Evolutionary conservation across 2,888 invertebrate genomes (phyloP).

Genomic region (Ptilodon capucinus): DNA sequence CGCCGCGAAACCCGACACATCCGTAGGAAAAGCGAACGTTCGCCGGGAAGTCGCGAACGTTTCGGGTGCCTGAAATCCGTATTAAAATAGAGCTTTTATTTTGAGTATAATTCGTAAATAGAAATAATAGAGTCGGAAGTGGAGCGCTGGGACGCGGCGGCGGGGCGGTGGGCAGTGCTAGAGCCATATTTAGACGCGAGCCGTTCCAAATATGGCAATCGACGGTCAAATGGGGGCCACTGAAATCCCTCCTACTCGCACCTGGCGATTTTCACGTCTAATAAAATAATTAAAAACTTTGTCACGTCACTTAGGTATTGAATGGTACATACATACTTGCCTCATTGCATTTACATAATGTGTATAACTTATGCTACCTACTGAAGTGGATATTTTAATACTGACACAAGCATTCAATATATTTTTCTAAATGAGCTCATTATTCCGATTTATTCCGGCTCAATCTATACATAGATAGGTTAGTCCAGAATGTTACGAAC

Average conservation of each 20-base stretch:
- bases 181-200: slow-evolving; percentile 92
- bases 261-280: slow-evolving; percentile 80
- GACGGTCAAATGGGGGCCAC: slow-evolving; percentile 90
- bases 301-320: slow-evolving; percentile 68
- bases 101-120: slow-evolving; percentile 82
- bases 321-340: slow-evolving; percentile 32
- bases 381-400: no score
- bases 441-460: no score
- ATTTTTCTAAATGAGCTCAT: no score
- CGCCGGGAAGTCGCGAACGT: slow-evolving; percentile 74
- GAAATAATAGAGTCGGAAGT: slow-evolving; percentile 82
- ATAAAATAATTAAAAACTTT: slow-evolving; percentile 81
- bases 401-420: no score
- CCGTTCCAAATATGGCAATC: slow-evolving; percentile 91
- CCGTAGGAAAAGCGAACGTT: slow-evolving; percentile 67
- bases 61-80: slow-evolving; percentile 78
- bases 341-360: slow-evolving; percentile 26
- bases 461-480: no score
- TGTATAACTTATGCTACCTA: no score
- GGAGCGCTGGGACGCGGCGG: slow-evolving; percentile 59
- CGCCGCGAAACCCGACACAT: slow-evolving; percentile 80
- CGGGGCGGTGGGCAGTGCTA: slow-evolving; percentile 86
- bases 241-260: slow-evolving; percentile 88
- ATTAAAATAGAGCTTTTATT: slow-evolving; percentile 82
- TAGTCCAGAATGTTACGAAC: no score